phyloP scores from a whole-genome alignment of 2,113 vertebrate species.

The Myotis davidii region DNA sequence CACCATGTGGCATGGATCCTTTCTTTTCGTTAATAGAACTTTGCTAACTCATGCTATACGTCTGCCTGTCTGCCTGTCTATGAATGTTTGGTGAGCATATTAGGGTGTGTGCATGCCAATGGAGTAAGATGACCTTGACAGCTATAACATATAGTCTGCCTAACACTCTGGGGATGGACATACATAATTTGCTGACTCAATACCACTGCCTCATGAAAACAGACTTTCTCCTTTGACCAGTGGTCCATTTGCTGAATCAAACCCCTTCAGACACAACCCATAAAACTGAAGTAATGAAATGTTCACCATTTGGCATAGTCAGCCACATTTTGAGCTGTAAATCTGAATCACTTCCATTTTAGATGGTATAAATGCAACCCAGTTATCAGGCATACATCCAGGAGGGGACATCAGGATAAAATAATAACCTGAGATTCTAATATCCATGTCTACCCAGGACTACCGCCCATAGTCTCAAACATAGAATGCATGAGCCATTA shows the following conservation, averaged over 20 bases:
- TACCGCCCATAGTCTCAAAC: constrained; percentile 70
- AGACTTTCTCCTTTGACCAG: constrained; percentile 20
- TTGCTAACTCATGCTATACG: background rate
- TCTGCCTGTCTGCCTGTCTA: background rate
- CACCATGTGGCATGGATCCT: background rate
- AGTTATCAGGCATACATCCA: constrained; percentile 80
- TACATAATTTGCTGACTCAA: constrained; percentile 19
- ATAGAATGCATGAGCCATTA: constrained; percentile 67
- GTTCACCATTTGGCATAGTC: constrained; percentile 83
- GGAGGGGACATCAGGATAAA: constrained; percentile 69
- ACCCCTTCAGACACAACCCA: constrained; percentile 81
- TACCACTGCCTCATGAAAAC: background rate
- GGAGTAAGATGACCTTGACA: background rate
- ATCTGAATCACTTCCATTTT: constrained; percentile 84
- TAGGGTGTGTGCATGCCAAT: background rate
- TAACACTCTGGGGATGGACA: background rate
- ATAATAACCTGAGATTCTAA: constrained; percentile 76
- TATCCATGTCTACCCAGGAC: constrained; percentile 74
- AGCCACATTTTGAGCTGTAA: constrained; percentile 82
- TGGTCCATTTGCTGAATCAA: constrained; percentile 63
- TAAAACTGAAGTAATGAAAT: constrained; percentile 84
- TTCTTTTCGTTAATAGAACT: background rate
- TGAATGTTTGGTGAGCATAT: background rate
- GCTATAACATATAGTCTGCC: background rate
- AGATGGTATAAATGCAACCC: constrained; percentile 80